Conservation (phyloP, 2,797 vertebrate genomes). For the Emydoidea blandingii region DNA sequence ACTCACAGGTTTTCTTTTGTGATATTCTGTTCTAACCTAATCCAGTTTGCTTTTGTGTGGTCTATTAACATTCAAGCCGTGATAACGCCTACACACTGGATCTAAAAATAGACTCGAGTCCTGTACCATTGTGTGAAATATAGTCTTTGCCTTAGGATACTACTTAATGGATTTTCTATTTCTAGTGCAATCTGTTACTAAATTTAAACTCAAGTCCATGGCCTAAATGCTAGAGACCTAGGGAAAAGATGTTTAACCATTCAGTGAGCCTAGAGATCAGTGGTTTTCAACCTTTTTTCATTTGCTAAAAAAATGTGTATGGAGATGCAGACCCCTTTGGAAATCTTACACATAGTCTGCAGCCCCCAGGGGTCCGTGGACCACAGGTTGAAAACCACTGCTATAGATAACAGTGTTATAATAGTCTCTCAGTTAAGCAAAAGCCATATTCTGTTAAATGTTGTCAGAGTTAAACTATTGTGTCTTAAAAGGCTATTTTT, state of each 20-base stretch:
- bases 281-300: background rate
- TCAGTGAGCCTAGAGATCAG: conserved; percentile 25
- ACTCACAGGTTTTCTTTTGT: background rate
- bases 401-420: background rate
- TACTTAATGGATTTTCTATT: conserved; percentile 75
- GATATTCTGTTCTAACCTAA: background rate
- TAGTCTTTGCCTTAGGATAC: conserved; percentile 63
- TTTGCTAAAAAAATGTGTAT: background rate
- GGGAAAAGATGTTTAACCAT: conserved; percentile 27
- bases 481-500: conserved; percentile 53
- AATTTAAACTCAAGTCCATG: conserved; percentile 69
- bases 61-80: conserved; percentile 61
- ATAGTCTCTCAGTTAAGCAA: background rate
- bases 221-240: conserved; percentile 46
- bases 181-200: conserved; percentile 76
- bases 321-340: background rate
- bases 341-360: background rate
- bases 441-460: background rate
- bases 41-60: conserved; percentile 40
- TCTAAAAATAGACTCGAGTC: conserved; percentile 76
- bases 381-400: background rate
- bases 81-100: conserved; percentile 60
- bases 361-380: background rate
- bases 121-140: conserved; percentile 63
- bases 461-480: conserved; percentile 34